These are phyloP conservation scores for Malurus alboscapulatus DNA, from an alignment of 2,113 vertebrate genomes.

Conservation along the genomic window DNA sequence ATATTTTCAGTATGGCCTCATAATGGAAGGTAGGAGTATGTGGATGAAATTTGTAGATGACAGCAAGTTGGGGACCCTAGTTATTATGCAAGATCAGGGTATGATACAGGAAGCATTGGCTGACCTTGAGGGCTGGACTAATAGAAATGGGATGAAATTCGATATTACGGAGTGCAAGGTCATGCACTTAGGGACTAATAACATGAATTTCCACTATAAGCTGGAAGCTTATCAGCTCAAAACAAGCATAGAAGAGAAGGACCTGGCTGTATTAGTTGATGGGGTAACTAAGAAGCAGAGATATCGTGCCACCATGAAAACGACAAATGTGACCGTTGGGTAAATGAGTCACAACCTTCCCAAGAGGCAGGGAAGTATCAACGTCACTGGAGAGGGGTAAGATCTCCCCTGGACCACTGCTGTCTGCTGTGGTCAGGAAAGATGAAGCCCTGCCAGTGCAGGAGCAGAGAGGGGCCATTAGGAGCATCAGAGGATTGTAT, in stretches of 20 bases:
- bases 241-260: conserved; percentile 14
- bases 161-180: conserved; percentile 43
- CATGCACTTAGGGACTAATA: conserved; percentile 51
- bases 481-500: neutral
- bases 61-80: neutral
- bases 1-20: neutral
- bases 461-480: neutral
- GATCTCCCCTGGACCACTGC: neutral
- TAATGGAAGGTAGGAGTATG: neutral
- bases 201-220: conserved; percentile 55
- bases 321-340: neutral
- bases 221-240: conserved; percentile 43
- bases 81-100: neutral
- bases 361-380: neutral
- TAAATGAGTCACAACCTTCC: neutral
- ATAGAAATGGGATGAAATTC: conserved; percentile 52
- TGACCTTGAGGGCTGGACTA: conserved; percentile 32
- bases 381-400: neutral
- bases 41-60: neutral
- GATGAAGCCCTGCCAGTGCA: neutral
- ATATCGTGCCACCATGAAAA: conserved; percentile 7
- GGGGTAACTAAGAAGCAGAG: conserved; percentile 15
- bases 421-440: neutral
- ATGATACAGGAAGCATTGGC: neutral
- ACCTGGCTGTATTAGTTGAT: neutral